Conservation (phyloP, 2,797 vertebrate genomes). For the Trachops cirrhosus region DNA sequence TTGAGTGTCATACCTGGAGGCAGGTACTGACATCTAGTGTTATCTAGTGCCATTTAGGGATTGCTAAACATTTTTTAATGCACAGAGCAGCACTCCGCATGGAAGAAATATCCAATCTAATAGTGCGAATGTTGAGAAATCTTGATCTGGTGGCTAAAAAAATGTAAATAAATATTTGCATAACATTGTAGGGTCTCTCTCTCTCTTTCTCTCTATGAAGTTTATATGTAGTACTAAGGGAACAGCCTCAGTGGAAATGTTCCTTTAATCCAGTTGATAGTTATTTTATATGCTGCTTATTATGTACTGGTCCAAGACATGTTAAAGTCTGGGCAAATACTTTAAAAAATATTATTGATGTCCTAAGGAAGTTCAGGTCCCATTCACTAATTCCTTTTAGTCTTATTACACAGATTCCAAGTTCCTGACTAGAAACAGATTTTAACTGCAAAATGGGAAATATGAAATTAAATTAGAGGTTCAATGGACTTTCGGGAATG, state of each 20-base stretch:
- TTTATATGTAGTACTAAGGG: neutral
- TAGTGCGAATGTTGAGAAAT: neutral
- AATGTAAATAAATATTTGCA: neutral
- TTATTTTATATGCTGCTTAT: slow-evolving; percentile 14
- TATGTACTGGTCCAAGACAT: neutral
- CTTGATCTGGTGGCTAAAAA: neutral
- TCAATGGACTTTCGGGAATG: slow-evolving; percentile 34
- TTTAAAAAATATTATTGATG: neutral
- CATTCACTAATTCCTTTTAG: neutral
- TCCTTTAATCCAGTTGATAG: neutral
- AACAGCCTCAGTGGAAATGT: neutral
- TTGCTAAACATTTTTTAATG: neutral
- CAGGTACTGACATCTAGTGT: neutral
- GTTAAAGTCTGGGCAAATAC: neutral
- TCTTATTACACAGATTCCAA: neutral
- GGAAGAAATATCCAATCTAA: neutral
- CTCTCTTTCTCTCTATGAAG: neutral
- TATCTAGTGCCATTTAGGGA: neutral
- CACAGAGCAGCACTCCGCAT: neutral
- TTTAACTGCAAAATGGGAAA: slow-evolving; percentile 15
- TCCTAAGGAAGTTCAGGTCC: neutral
- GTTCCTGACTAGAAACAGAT: slow-evolving; percentile 7
- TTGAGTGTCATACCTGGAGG: neutral
- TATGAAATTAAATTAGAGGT: slow-evolving; percentile 52
- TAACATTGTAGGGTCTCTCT: neutral